Conservation (phyloP, 2,888 invertebrate genomes). For the Pomacea canaliculata region DNA sequence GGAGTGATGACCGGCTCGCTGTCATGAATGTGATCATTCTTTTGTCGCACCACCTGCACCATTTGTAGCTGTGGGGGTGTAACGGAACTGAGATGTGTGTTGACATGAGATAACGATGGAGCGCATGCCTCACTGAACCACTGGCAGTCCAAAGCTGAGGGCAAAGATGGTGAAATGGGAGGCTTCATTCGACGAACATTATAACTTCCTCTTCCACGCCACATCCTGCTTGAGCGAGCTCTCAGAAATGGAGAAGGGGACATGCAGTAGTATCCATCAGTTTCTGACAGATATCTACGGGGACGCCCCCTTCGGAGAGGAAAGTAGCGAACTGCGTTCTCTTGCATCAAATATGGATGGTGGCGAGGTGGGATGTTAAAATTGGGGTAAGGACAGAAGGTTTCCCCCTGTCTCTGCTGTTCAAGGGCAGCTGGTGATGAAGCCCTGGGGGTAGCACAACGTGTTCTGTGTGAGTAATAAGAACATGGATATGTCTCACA, state of each 20-base stretch:
- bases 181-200: not conserved
- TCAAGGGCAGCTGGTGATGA: too few relatives aligned
- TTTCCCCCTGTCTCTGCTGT: too few relatives aligned
- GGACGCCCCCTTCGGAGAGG: not conserved
- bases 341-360: not conserved
- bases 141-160: not conserved
- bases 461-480: too few relatives aligned
- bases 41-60: slow-evolving; percentile 17
- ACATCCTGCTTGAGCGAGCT: not conserved
- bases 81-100: not conserved
- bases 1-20: not conserved
- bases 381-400: too few relatives aligned
- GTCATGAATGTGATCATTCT: not conserved
- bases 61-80: slow-evolving; percentile 14
- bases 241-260: not conserved
- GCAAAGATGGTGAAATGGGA: not conserved
- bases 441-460: too few relatives aligned
- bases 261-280: not conserved
- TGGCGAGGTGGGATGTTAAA: not conserved
- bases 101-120: not conserved
- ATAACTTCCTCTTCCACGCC: not conserved
- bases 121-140: slow-evolving; percentile 20
- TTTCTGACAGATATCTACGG: not conserved
- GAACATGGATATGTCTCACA: too few relatives aligned
- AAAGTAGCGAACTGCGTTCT: not conserved